These are phyloP conservation scores for Cydia strobilella DNA, from an alignment of 1,140 invertebrate species.

Conservation along the genomic window DNA sequence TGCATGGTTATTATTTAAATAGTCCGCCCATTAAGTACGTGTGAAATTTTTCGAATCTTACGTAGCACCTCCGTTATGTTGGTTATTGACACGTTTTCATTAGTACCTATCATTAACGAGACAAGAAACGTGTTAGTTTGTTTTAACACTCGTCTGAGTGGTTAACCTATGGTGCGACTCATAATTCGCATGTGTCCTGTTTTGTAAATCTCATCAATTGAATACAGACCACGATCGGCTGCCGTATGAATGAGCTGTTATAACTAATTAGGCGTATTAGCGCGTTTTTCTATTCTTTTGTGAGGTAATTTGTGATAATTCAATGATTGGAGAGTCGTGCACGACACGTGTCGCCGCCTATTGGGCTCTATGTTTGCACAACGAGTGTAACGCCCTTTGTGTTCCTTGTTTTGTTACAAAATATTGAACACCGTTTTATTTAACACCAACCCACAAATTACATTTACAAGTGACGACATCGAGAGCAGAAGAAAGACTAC, in stretches of 20 bases:
- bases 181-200: conserved; percentile 34
- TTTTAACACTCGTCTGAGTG: conserved; percentile 36
- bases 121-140: conserved; percentile 38
- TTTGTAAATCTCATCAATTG: background rate
- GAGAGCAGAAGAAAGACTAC: conserved; percentile 48
- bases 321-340: conserved; percentile 54
- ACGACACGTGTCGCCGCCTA: conserved; percentile 56
- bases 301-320: conserved; percentile 58
- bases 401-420: conserved; percentile 79
- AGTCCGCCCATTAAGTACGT: conserved; percentile 40
- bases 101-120: conserved; percentile 40
- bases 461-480: conserved; percentile 68
- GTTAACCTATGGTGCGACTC: conserved; percentile 32
- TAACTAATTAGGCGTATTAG: conserved; percentile 41
- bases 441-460: conserved; percentile 76
- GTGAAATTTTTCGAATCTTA: conserved; percentile 46
- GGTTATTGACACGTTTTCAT: conserved; percentile 44
- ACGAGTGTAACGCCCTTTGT: conserved; percentile 77
- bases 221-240: conserved; percentile 40
- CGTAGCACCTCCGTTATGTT: conserved; percentile 40
- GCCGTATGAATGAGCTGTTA: conserved; percentile 41
- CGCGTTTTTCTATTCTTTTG: conserved; percentile 44
- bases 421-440: conserved; percentile 79
- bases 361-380: conserved; percentile 61
- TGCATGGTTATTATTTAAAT: conserved; percentile 30